Conservation (phyloP, 1,140 invertebrate species). For the Lordiphosa collinella region DNA sequence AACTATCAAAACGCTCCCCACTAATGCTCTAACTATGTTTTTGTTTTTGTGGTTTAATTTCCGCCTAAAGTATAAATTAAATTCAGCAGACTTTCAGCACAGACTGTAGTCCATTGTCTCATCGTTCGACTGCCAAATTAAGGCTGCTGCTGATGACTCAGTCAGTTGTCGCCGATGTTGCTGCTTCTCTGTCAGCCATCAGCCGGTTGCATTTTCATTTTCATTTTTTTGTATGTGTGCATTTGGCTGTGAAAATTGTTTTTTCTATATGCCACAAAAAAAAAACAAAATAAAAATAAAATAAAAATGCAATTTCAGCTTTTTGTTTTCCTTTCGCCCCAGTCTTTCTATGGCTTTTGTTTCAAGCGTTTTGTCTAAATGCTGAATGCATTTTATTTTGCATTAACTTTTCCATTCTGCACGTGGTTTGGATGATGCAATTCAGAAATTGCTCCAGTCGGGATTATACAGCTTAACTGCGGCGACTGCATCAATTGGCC, state of each 20-base stretch:
- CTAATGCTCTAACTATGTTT: too few relatives aligned
- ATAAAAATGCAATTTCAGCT: neutral
- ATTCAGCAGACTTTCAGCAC: conserved; percentile 44
- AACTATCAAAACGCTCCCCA: too few relatives aligned
- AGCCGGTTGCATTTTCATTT: conserved; percentile 49
- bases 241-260: conserved; percentile 63
- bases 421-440: conserved; percentile 52
- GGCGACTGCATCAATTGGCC: conserved; percentile 21
- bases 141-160: conserved; percentile 40
- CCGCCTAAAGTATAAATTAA: conserved; percentile 72
- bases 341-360: conserved; percentile 22
- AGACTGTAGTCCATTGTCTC: conserved; percentile 44
- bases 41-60: too few relatives aligned
- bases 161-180: conserved; percentile 13
- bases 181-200: conserved; percentile 12
- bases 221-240: conserved; percentile 45
- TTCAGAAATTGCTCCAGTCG: conserved; percentile 20
- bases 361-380: conserved; percentile 19
- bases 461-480: conserved; percentile 19
- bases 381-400: conserved; percentile 42
- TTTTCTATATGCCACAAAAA: conserved; percentile 33
- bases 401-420: conserved; percentile 18
- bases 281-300: conserved; percentile 3
- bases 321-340: neutral
- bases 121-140: conserved; percentile 25